These are phyloP conservation scores for Eupeodes luniger DNA, from an alignment of 2,888 invertebrate genomes.

Conservation along the genomic window DNA sequence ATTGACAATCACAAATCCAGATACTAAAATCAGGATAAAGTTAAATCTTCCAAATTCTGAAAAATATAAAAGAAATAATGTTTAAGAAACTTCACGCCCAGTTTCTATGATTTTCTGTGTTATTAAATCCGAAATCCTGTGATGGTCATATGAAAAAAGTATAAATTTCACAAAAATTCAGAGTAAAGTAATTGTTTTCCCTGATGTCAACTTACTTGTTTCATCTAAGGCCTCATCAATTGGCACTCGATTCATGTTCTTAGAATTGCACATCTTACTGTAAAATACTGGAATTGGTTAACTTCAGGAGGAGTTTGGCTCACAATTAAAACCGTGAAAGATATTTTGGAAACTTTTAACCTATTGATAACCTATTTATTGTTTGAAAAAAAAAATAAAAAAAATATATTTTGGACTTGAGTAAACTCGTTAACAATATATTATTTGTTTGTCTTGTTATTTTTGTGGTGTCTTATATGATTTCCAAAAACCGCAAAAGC, in stretches of 20 bases:
- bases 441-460: too few relatives aligned
- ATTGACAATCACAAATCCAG: conserved; percentile 85
- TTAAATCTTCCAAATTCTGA: conserved; percentile 85
- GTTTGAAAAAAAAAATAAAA: too few relatives aligned
- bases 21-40: conserved; percentile 83
- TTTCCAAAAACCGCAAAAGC: too few relatives aligned
- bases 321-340: conserved; percentile 8
- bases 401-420: too few relatives aligned
- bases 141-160: too few relatives aligned
- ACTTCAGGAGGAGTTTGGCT: neutral
- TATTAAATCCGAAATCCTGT: too few relatives aligned
- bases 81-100: too few relatives aligned
- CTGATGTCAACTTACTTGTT: conserved; percentile 32
- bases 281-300: conserved; percentile 5
- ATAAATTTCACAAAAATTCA: too few relatives aligned
- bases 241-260: conserved; percentile 23
- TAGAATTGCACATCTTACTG: conserved; percentile 31
- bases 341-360: neutral
- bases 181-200: too few relatives aligned
- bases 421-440: too few relatives aligned
- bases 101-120: too few relatives aligned
- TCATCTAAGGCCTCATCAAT: conserved; percentile 66
- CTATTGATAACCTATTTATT: neutral
- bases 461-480: too few relatives aligned
- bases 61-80: conserved; percentile 6